Base-by-base conservation (phyloP, 2,797 vertebrate species). In the Apogon talboti region DNA sequence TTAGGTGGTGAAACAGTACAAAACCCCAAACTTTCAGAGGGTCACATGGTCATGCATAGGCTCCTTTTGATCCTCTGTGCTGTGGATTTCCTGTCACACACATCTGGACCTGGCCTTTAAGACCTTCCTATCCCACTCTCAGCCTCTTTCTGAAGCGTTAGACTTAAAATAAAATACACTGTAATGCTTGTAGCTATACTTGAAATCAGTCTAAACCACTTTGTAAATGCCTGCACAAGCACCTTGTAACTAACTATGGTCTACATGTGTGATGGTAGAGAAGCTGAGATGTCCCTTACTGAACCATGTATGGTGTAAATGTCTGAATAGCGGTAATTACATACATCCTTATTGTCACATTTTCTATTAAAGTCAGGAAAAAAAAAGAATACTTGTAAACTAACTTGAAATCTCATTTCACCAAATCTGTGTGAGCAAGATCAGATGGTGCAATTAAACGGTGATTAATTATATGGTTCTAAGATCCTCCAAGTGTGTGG, bases 401-500 rank as follows among this genome's bases (percentile, higher is more conserved):
- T 7, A 19, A 40, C 7, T 8, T 11, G 11, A 33, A 49, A 49
- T 58, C 30, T 1, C 18, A 60, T 53, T 74, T 51, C 28, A 14
- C 41, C 44, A 19, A 52, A 55, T 63, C 50, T 58, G 16, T 7
- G 11, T 14, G 14, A 30, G 18, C 11, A 7, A 43, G 11, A 38
- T 51, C 41, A 46, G 47, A 45, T 55, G n/a, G 11, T 18, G 3
- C 6, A n/a, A 18, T 61, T 69, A 76, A 71, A 72, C 62, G 40
- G 37, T 45, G 35, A 56, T 70, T 74, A 68, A 77, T 63, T 52
- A 66, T 35, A 41, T 44, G 59, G 61, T 15, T 19, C 0, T 1
- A 1, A n/a, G 8, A 60, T 64, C 21, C 11, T 16, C 44, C 21
- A 5, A 33, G 21, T 45, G 60, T 19, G 56, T 41, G 14, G 58